These are phyloP conservation scores for Heterodera carotae DNA, from an alignment of 1,140 invertebrate genomes.

Conservation along the genomic window DNA sequence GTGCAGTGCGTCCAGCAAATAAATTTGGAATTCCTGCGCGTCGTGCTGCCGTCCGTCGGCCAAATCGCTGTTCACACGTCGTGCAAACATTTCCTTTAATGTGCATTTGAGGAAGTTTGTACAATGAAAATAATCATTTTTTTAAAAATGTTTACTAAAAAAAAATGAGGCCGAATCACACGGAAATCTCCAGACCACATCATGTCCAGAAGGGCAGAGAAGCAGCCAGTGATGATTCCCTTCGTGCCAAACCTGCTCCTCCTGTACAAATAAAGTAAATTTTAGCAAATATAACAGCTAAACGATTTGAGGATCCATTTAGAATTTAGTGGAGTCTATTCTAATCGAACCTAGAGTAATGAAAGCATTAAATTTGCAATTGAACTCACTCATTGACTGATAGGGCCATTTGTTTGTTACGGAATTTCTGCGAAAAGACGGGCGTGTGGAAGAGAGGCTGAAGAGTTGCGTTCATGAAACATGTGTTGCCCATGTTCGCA, in stretches of 20 bases:
- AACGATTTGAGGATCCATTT: too few relatives aligned
- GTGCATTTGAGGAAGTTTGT: too few relatives aligned
- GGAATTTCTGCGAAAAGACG: constrained; percentile 29
- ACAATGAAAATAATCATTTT: too few relatives aligned
- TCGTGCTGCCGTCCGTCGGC: constrained; percentile 51
- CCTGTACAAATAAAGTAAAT: background rate
- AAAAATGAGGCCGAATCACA: constrained; percentile 29
- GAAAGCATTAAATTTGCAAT: too few relatives aligned
- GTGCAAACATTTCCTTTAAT: constrained; percentile 41
- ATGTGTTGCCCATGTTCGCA: constrained; percentile 90
- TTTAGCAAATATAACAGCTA: background rate
- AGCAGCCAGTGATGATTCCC: constrained; percentile 39
- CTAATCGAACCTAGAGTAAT: too few relatives aligned
- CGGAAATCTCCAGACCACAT: constrained; percentile 36
- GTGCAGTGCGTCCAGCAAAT: constrained; percentile 49
- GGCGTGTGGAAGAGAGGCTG: constrained; percentile 76
- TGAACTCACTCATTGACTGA: constrained; percentile 30
- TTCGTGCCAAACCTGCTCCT: constrained; percentile 31
- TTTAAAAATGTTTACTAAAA: constrained; percentile 35
- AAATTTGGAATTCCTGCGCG: constrained; percentile 53
- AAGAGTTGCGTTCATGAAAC: constrained; percentile 96
- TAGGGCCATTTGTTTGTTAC: background rate
- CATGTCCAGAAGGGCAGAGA: constrained; percentile 37
- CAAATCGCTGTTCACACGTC: constrained; percentile 33
- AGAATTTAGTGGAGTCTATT: too few relatives aligned